Percentiles rank a stretch among this genome's conserved stretches.
Evolutionary conservation across 2,113 vertebrate genomes (phyloP).

Genomic region (Bujurquina vittata): DNA sequence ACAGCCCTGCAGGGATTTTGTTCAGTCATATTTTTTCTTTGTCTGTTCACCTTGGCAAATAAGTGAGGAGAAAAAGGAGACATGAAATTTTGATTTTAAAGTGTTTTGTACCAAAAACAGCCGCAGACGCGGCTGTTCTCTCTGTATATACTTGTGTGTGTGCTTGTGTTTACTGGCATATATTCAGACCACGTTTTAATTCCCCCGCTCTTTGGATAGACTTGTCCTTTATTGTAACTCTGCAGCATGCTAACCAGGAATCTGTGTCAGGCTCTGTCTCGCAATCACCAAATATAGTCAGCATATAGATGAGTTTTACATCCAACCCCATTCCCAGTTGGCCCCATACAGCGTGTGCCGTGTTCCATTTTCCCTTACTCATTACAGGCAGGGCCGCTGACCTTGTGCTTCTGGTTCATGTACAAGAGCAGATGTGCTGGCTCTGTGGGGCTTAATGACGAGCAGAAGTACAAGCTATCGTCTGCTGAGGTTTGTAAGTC

Average conservation of each 20-base stretch:
- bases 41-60: constrained; percentile 33
- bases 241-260: neutral
- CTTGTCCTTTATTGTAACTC: neutral
- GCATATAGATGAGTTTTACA: constrained; percentile 69
- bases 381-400: constrained; percentile 68
- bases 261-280: constrained; percentile 1
- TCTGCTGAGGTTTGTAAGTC: constrained; percentile 62
- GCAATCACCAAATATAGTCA: constrained; percentile 29
- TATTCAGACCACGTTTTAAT: constrained; percentile 9
- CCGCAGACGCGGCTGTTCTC: neutral
- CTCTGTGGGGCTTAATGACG: constrained; percentile 51
- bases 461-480: constrained; percentile 52
- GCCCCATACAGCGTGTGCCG: constrained; percentile 47
- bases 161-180: neutral
- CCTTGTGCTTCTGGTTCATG: constrained; percentile 67
- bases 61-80: constrained; percentile 12
- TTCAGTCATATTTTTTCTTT: constrained; percentile 46
- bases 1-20: constrained; percentile 62
- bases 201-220: constrained; percentile 4
- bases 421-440: constrained; percentile 68
- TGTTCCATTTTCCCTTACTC: constrained; percentile 69
- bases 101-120: constrained; percentile 7
- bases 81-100: constrained; percentile 22
- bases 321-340: constrained; percentile 44
- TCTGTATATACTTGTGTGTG: neutral